Evolutionary conservation across 2,797 vertebrate species (phyloP).

Genomic region (Phrynocephalus forsythii): DNA sequence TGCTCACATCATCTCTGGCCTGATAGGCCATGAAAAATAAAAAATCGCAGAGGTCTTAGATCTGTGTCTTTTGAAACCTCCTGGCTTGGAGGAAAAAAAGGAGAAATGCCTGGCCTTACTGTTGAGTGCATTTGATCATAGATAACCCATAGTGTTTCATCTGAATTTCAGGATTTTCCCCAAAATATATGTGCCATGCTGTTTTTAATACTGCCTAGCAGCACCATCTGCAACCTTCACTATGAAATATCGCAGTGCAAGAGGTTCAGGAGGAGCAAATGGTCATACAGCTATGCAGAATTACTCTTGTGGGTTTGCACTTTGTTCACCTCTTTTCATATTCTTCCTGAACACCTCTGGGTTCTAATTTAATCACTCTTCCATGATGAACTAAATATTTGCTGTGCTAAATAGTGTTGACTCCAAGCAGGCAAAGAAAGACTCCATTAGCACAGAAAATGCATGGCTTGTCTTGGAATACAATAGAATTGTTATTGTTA

Average conservation of each 20-base stretch:
- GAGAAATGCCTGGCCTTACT: not conserved
- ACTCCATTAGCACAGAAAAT: constrained; percentile 45
- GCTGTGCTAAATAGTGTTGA: constrained; percentile 50
- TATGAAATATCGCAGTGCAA: constrained; percentile 60
- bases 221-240: constrained; percentile 56
- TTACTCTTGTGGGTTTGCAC: constrained; percentile 52
- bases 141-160: constrained; percentile 45
- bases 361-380: constrained; percentile 62
- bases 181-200: constrained; percentile 22
- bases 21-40: not conserved
- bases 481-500: too few relatives aligned
- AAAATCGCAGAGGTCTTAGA: constrained; percentile 36
- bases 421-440: constrained; percentile 44
- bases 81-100: constrained; percentile 14
- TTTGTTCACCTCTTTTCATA: constrained; percentile 29
- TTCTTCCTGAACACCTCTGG: constrained; percentile 56
- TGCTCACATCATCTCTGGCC: not conserved
- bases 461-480: constrained; percentile 30
- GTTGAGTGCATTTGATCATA: constrained; percentile 37
- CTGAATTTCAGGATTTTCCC: constrained; percentile 6
- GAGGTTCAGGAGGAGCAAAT: constrained; percentile 57
- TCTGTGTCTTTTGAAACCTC: constrained; percentile 5
- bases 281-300: constrained; percentile 60
- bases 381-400: constrained; percentile 63
- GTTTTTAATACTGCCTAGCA: constrained; percentile 60